Base-by-base conservation (phyloP, 2,797 vertebrate genomes). In the Pempheris klunzingeri region DNA sequence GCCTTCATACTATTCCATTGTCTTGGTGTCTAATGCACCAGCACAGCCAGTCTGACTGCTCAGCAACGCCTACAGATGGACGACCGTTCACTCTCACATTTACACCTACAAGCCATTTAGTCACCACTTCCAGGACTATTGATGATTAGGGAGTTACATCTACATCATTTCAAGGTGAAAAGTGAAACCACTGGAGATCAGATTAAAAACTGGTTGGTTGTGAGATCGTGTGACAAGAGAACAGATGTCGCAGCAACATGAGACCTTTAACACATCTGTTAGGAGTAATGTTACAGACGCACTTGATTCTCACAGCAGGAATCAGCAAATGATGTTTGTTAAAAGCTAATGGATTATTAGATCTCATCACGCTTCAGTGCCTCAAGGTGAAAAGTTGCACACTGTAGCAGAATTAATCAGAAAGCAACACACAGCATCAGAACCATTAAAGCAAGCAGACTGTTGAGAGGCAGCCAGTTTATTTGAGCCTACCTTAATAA, bases 401-500 rank as follows among this genome's bases (percentile, higher is more conserved):
- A 15, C 18, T 36, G 10, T 1, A 18, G 28, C 34, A 65, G 22
- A 55, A 14, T 41, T 47, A 20, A 20, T 71, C 32, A 20, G 70
- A 14, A 9, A 58, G 26, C 44, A 53, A 32, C 24, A 66, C 46
- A 39, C 24, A 60, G 17, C 10, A 3, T 58, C 11, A 54, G 36
- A 60, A 26, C 20, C 6, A 38, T 3, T n/a, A 4, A 28, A 53
- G 39, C 39, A 59, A 62, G 32, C 64, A 14, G 12, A 26, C 50
- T 10, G 8, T 14, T 30, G 4, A 38, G 24, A 52, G 1, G 11
- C 2, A 11, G 55, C 4, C 3, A 4, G 18, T 13, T 65, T 32
- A 28, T 30, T 18, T 2, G 47, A 49, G 5, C 68, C 62, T 93
- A 98, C 98, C 96, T 96, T 97, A 90, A 98, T 97, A 63, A 99